Evolutionary conservation across 2,888 invertebrate species (phyloP).

Genomic region (Agrypnus murinus): DNA sequence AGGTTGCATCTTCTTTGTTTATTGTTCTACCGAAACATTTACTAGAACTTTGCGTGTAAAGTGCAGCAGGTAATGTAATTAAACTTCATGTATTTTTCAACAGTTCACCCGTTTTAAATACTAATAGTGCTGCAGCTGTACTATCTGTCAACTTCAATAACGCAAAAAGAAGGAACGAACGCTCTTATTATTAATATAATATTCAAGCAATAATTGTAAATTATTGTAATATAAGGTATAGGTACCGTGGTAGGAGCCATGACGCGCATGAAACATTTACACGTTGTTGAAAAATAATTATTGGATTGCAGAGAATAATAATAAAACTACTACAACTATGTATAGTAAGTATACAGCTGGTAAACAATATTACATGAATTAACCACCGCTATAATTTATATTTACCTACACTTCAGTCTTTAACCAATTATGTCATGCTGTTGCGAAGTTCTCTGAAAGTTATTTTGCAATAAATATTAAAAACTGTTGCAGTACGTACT

Average conservation of each 20-base stretch:
- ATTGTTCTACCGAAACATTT: neutral
- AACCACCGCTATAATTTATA: slow-evolving; percentile 5
- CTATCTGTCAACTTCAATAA: slow-evolving; percentile 14
- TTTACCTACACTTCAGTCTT: neutral
- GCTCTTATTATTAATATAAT: slow-evolving; percentile 16
- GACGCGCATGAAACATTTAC: no score
- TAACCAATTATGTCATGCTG: neutral
- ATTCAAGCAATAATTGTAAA: no score
- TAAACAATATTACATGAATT: neutral
- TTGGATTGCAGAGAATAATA: no score
- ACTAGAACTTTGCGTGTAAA: slow-evolving; percentile 3
- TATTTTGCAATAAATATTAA: neutral
- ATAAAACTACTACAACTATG: neutral
- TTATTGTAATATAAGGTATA: no score
- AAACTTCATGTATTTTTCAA: slow-evolving; percentile 14
- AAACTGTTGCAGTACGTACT: no score
- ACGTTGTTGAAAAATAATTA: no score
- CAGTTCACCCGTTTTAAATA: neutral
- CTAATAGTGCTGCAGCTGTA: slow-evolving; percentile 15
- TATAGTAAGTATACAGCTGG: neutral
- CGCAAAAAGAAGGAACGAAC: no score
- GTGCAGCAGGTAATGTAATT: neutral
- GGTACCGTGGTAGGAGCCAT: no score
- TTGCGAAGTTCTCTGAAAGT: neutral
- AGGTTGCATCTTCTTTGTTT: no score